Evolutionary conservation across 2,113 vertebrate genomes (phyloP).

Genomic region (Noturus placidus): DNA sequence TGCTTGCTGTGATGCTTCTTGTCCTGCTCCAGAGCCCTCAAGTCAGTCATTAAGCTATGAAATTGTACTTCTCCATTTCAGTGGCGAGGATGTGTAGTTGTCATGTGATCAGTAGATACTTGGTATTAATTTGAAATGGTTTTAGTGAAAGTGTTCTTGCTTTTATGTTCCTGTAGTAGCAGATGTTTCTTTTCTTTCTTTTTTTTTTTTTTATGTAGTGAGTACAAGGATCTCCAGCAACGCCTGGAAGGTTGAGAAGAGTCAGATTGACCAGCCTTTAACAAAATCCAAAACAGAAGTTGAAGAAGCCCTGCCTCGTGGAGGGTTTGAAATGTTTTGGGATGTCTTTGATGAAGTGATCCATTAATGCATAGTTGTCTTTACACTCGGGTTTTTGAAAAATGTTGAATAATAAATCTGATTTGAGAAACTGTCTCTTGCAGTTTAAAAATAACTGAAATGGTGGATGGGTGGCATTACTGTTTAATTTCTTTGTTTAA

Average conservation of each 20-base stretch:
- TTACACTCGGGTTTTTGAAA: not conserved
- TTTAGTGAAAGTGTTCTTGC: not conserved
- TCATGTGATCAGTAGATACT: not conserved
- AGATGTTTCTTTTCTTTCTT: not conserved
- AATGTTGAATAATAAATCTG: not conserved
- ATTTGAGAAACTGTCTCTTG: not conserved
- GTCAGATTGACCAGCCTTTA: not conserved
- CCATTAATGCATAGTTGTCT: not conserved
- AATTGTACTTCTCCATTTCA: not conserved
- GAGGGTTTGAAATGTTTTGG: conserved; percentile 43
- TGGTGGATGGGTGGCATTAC: not conserved
- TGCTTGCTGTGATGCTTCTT: conserved; percentile 61
- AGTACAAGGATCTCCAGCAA: conserved; percentile 44
- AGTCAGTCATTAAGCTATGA: conserved; percentile 43
- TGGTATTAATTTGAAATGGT: not conserved
- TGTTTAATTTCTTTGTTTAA: not conserved
- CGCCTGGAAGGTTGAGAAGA: conserved; percentile 55
- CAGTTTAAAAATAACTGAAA: not conserved
- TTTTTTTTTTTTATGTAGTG: not conserved
- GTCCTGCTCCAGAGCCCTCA: conserved; percentile 6
- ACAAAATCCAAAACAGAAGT: not conserved
- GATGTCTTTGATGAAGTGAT: not conserved
- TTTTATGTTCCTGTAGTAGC: too few species aligned
- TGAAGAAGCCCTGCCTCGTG: not conserved
- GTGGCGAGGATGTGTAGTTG: not conserved